Conservation (phyloP, 2,888 invertebrate species). For the Rapana venosa region DNA sequence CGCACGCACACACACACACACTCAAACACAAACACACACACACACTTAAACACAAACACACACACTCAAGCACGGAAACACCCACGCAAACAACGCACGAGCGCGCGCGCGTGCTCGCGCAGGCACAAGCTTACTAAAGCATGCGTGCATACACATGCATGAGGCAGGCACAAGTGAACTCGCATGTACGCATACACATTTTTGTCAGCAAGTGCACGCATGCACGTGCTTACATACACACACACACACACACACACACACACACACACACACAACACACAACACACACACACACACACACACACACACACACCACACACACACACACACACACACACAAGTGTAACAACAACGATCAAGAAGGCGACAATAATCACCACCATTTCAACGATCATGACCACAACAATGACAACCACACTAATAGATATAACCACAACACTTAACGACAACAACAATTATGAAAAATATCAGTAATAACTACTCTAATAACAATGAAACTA, state of each 20-base stretch:
- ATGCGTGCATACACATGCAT: not conserved
- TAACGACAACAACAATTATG: too few relatives aligned
- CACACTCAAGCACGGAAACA: not conserved
- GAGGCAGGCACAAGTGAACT: not conserved
- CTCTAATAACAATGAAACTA: too few relatives aligned
- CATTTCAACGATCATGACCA: too few relatives aligned
- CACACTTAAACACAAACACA: not conserved
- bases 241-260: not conserved
- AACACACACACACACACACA: too few relatives aligned
- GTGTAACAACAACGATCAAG: too few relatives aligned
- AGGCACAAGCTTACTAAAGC: not conserved
- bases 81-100: not conserved
- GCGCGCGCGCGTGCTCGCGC: not conserved
- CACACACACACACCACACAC: too few relatives aligned
- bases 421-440: too few relatives aligned
- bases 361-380: too few relatives aligned
- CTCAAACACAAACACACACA: not conserved
- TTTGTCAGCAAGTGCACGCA: not conserved
- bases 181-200: not conserved
- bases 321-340: too few relatives aligned
- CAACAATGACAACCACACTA: too few relatives aligned
- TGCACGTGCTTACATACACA: not conserved
- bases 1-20: not conserved
- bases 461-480: too few relatives aligned
- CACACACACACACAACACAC: too few relatives aligned